These are phyloP conservation scores for Chaetophractus vellerosus DNA, from an alignment of 2,797 vertebrate genomes.

Conservation along the genomic window DNA sequence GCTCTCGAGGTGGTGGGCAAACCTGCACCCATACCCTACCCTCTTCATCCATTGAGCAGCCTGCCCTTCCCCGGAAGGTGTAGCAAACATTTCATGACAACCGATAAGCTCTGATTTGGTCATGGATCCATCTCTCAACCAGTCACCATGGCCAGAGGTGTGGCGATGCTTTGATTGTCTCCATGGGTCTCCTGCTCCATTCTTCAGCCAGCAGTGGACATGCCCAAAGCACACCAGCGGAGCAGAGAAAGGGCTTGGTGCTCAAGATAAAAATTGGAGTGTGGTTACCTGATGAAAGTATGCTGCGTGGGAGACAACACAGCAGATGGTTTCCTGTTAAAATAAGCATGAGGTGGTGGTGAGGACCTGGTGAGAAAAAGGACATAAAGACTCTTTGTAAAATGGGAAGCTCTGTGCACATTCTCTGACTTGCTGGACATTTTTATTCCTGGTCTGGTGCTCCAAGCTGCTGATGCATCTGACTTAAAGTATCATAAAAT, in stretches of 20 bases:
- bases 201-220: background rate
- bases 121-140: background rate
- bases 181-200: background rate
- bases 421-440: constrained; percentile 8
- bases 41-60: background rate
- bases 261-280: background rate
- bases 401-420: background rate
- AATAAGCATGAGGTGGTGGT: background rate
- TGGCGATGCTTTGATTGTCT: too few species aligned
- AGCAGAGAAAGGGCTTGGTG: background rate
- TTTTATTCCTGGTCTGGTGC: constrained; percentile 66
- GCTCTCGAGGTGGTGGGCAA: background rate
- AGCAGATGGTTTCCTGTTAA: background rate
- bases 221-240: background rate
- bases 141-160: background rate
- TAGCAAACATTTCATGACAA: background rate
- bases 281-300: background rate
- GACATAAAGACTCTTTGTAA: background rate
- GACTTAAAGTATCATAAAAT: constrained; percentile 49
- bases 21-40: background rate
- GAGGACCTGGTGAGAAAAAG: background rate
- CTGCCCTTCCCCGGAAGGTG: background rate
- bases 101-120: background rate
- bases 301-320: background rate
- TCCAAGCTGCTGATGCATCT: constrained; percentile 44